Conservation (phyloP, 1,140 invertebrate species). For the Pseudobourletiella spinata region DNA sequence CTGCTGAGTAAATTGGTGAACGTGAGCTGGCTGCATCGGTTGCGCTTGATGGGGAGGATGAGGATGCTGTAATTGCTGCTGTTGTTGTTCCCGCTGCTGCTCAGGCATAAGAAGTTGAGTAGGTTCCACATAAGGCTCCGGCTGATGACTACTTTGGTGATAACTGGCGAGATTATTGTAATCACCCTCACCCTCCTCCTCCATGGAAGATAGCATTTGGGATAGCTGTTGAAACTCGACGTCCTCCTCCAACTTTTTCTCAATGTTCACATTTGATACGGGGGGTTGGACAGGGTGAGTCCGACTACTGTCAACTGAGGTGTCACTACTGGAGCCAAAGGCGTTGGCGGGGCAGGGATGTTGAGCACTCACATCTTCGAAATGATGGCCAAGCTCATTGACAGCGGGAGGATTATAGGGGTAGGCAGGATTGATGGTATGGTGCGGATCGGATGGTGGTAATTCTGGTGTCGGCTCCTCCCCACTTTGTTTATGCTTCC, state of each 20-base stretch:
- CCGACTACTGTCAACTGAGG: neutral
- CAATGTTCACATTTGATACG: neutral
- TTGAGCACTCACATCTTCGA: neutral
- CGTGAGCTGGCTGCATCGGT: neutral
- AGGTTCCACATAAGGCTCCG: neutral
- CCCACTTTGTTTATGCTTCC: neutral
- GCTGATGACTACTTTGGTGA: neutral
- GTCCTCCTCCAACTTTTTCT: slow-evolving; percentile 36
- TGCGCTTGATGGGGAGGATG: too few species aligned
- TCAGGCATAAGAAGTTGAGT: neutral
- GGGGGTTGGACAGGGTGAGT: too few species aligned
- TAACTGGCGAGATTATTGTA: neutral
- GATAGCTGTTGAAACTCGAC: slow-evolving; percentile 36
- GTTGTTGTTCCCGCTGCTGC: neutral
- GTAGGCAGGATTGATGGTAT: slow-evolving; percentile 8
- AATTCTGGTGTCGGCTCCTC: too few species aligned
- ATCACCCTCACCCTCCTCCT: slow-evolving; percentile 22
- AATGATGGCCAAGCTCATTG: neutral
- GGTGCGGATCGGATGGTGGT: neutral
- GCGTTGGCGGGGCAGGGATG: neutral
- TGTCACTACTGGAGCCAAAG: neutral
- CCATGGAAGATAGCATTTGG: slow-evolving; percentile 33
- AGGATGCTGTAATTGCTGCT: neutral
- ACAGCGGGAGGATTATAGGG: slow-evolving; percentile 1
- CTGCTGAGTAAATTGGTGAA: neutral